These are phyloP conservation scores for Syngnathus typhle DNA, from an alignment of 2,113 vertebrate species.

Conservation along the genomic window DNA sequence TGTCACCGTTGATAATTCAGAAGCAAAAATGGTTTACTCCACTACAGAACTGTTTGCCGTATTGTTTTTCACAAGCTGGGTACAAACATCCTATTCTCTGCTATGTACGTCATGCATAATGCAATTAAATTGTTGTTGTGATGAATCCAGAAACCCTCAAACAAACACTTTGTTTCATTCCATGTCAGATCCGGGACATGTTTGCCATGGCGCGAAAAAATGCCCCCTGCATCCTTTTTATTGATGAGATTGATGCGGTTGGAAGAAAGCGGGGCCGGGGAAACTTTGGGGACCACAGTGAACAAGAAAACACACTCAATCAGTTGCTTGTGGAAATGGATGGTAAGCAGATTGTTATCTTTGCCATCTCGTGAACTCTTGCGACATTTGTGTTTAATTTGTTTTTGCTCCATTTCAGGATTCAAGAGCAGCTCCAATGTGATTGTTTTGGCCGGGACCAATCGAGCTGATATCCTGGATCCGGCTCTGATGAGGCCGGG, in stretches of 20 bases:
- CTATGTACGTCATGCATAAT: not conserved
- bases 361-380: not conserved
- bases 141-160: not conserved
- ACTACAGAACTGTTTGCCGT: not conserved
- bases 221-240: slow-evolving; percentile 95
- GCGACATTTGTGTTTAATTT: not conserved
- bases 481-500: slow-evolving; percentile 73
- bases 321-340: slow-evolving; percentile 98
- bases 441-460: slow-evolving; percentile 75
- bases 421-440: slow-evolving; percentile 74
- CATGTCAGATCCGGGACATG: slow-evolving; percentile 77
- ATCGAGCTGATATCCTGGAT: slow-evolving; percentile 72
- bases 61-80: no score
- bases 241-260: slow-evolving; percentile 95
- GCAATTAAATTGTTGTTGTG: not conserved
- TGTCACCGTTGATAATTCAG: not conserved
- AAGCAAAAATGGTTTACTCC: no score
- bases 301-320: slow-evolving; percentile 95
- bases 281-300: slow-evolving; percentile 84
- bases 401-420: slow-evolving; percentile 50
- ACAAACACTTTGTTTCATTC: not conserved
- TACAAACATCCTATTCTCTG: not conserved
- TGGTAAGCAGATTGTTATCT: slow-evolving; percentile 62
- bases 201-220: slow-evolving; percentile 87
- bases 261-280: slow-evolving; percentile 86